Evolutionary conservation across 2,113 vertebrate genomes (phyloP), one percentile per base, ranked within the genome.

Genomic region (Dendropsophus ebraccatus): DNA sequence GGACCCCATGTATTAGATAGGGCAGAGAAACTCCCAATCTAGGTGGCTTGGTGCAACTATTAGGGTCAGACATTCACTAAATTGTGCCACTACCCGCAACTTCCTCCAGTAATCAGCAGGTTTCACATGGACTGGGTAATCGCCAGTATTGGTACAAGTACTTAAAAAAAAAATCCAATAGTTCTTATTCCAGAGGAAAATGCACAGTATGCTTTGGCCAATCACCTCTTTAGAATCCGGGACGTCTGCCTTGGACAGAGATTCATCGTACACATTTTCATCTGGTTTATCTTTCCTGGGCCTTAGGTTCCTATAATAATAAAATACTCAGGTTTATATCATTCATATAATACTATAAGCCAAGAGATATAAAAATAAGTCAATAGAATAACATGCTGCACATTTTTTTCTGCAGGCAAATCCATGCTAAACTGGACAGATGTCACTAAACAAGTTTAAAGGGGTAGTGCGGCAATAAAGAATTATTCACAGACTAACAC

Each of bases 201-300:
- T 60, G 1, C 9, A 11, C 6, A 5, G 25, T 17, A 30, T 1
- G 25, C 13, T 16, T 82, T 25, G 25, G 28, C 62, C 5, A 58
- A 82, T 83, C 73, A 87, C 85, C 65, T 87, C 85, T 74, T 60
- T 81, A 23, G 77, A 50, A 5, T 77, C 81, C 17, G 85, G 78
- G 25, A 87, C 41, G 11, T 87, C 69, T n/a, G 85, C 85, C 4
- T 87, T 87, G 19, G 77, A 35, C n/a, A 87, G 5, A 9, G 85
- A 87, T 28, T 73, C 60, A 65, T 87, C 85, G 25, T 81, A 87
- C 1, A 87, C 85, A 21, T 49, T 12, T 17, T 81, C 17, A 74
- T 50, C 52, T 37, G 14, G 7, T 50, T 60, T 45, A 2, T 23
- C n/a, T 81, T 73, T 87, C 52, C 50, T 70, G 32, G 37, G 56